A percentile compares a stretch with the other conserved stretches of the same genome.
These are phyloP conservation scores for Trachymyrmex cornetzi DNA, from an alignment of 1,140 invertebrate species.

Conservation along the genomic window DNA sequence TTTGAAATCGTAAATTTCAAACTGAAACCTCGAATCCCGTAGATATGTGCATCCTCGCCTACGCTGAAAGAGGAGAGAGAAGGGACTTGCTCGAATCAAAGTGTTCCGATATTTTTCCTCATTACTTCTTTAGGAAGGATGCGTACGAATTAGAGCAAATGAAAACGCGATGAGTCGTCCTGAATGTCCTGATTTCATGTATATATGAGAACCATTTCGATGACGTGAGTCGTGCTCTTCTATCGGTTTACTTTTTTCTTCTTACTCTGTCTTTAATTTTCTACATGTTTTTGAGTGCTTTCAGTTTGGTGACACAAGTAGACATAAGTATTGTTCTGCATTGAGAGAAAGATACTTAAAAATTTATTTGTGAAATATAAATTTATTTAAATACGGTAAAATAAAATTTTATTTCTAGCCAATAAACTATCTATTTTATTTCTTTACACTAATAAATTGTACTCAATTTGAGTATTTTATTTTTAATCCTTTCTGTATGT, in stretches of 20 bases:
- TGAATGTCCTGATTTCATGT: conserved; percentile 62
- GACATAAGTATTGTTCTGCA: too few relatives aligned
- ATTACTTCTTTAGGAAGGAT: conserved; percentile 48
- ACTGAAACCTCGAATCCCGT: neutral
- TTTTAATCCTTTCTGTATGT: too few relatives aligned
- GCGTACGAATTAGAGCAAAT: conserved; percentile 56
- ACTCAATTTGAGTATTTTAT: too few relatives aligned
- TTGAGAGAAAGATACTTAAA: too few relatives aligned
- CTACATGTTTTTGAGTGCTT: too few relatives aligned
- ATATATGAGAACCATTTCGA: conserved; percentile 54
- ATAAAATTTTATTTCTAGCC: too few relatives aligned
- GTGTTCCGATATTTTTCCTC: conserved; percentile 27
- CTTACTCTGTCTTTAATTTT: neutral
- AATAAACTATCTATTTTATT: too few relatives aligned
- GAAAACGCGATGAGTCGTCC: conserved; percentile 42
- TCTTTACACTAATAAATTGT: too few relatives aligned
- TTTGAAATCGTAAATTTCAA: neutral
- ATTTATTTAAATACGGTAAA: too few relatives aligned
- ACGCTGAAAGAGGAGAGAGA: neutral
- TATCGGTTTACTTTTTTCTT: conserved; percentile 50
- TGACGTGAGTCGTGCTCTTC: conserved; percentile 60
- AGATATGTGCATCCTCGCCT: neutral
- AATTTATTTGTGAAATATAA: too few relatives aligned
- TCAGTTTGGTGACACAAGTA: too few relatives aligned
- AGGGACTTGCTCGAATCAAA: neutral